Evolutionary conservation across 2,888 invertebrate species (phyloP), one percentile per base, ranked within the genome.

Genomic region (Galerucella nymphaeae): DNA sequence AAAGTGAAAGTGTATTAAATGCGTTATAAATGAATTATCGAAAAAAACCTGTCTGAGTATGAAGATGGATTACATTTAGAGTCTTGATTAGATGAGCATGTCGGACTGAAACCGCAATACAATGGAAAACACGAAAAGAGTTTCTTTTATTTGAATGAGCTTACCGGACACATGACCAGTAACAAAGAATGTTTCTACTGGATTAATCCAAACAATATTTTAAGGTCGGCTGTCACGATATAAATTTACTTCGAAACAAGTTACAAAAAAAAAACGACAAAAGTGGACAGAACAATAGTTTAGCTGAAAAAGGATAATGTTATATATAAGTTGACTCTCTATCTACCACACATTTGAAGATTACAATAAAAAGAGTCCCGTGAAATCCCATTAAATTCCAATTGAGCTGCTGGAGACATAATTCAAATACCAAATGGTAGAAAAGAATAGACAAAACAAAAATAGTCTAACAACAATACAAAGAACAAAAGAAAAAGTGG

Each of bases 61-160:
- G 63, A 70, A 70, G 70, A 70, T 70, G 38, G 57, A 70, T 70
- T 70, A 62, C 57, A 57, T 63, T 64, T 16, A 63, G 18, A 68
- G 20, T 55, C 50, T 55, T 70, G 57, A 70, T 63, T 70, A 70
- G 50, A 69, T 45, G 63, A 63, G 63, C 62, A 70, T 42, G 42
- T 55, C 55, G 57, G 42, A 42, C 57, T 48, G 18, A 63, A 63
- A 69, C 63, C 69, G 23, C 69, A 42, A 16, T 38, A 69, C 50
- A 69, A 62, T 55, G 20, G 18, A 68, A 45, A 68, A 69, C 69
- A 69, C 4, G 42, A 63, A 63, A 69, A 69, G 62, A 50, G 20
- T 23, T 70, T 50, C n/a, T 38, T 63, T 70, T 57, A 64, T 63
- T 63, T 16, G 65, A 41, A 53, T 65, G 18, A 65, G 55, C 50